A percentile compares a stretch with the other conserved stretches of the same genome.
phyloP scores from a whole-genome alignment of 92 coral and sea anemone genomes.

The Muricea muricata region DNA sequence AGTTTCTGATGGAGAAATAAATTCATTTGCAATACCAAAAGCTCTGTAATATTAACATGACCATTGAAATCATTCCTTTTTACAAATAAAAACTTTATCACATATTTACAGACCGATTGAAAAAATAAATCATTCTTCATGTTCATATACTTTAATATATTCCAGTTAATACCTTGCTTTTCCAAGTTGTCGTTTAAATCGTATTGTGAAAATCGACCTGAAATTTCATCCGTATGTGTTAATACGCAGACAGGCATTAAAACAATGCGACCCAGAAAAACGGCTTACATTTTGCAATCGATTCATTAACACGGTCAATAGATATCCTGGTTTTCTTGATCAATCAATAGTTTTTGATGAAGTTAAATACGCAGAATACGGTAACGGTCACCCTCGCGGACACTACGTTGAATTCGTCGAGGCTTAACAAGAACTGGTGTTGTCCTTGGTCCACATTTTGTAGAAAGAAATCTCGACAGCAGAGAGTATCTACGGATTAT shows the following conservation, averaged over 20 bases:
- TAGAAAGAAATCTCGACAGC: too few relatives aligned
- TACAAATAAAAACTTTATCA: too few relatives aligned
- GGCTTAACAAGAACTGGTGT: too few relatives aligned
- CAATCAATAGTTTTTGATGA: too few relatives aligned
- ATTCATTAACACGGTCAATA: background rate
- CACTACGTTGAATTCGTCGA: background rate
- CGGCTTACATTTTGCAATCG: background rate
- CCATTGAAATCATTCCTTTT: background rate
- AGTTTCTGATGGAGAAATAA: slow-evolving; percentile 69
- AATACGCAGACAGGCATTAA: background rate
- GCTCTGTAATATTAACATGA: slow-evolving; percentile 50
- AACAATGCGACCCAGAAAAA: background rate
- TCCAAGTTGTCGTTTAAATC: slow-evolving; percentile 58
- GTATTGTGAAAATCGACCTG: background rate
- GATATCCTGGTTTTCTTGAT: background rate
- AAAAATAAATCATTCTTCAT: too few relatives aligned
- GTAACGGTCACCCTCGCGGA: background rate
- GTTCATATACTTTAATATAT: too few relatives aligned
- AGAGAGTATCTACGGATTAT: background rate
- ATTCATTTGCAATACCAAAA: slow-evolving; percentile 66
- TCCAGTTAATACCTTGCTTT: slow-evolving; percentile 80
- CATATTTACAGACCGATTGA: too few relatives aligned
- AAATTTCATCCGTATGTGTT: background rate
- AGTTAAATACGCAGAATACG: background rate
- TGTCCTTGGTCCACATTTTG: too few relatives aligned